Conservation (phyloP, 2,888 invertebrate genomes). For the Trissolcus brochymenae region DNA sequence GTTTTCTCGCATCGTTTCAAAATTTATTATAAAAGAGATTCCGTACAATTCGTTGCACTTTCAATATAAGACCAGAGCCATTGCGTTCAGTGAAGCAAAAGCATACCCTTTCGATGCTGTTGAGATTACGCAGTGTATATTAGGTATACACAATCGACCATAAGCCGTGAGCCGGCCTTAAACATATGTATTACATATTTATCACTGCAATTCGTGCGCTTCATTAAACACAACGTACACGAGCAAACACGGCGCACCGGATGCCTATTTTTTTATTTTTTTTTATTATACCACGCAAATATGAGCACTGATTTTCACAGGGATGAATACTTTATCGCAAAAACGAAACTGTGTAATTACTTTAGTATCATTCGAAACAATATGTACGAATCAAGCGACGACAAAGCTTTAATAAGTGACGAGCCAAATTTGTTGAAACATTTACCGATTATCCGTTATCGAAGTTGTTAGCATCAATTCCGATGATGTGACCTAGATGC, state of each 20-base stretch:
- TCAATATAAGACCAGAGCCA: slow-evolving; percentile 48
- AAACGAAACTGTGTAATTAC: slow-evolving; percentile 22
- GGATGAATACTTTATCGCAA: slow-evolving; percentile 22
- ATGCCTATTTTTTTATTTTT: too few species aligned
- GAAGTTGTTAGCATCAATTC: slow-evolving; percentile 23
- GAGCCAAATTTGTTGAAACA: slow-evolving; percentile 29
- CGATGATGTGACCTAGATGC: slow-evolving; percentile 13
- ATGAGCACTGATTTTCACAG: slow-evolving; percentile 11
- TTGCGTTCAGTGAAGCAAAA: slow-evolving; percentile 38
- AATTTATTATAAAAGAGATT: slow-evolving; percentile 52
- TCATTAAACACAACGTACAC: slow-evolving; percentile 39
- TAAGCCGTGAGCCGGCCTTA: slow-evolving; percentile 19
- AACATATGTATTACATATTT: slow-evolving; percentile 56
- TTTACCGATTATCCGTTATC: slow-evolving; percentile 24
- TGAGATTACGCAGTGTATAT: slow-evolving; percentile 38
- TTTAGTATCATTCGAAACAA: slow-evolving; percentile 22
- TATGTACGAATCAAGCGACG: slow-evolving; percentile 21
- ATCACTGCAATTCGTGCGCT: slow-evolving; percentile 56
- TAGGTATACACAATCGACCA: slow-evolving; percentile 20
- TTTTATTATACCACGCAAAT: too few species aligned
- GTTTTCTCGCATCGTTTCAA: slow-evolving; percentile 48
- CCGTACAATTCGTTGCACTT: slow-evolving; percentile 51
- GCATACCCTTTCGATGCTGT: slow-evolving; percentile 47
- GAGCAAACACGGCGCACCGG: too few species aligned
- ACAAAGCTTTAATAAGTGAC: slow-evolving; percentile 28